phyloP scores from a whole-genome alignment of 2,888 invertebrate species.

The Heliconius cydno region DNA sequence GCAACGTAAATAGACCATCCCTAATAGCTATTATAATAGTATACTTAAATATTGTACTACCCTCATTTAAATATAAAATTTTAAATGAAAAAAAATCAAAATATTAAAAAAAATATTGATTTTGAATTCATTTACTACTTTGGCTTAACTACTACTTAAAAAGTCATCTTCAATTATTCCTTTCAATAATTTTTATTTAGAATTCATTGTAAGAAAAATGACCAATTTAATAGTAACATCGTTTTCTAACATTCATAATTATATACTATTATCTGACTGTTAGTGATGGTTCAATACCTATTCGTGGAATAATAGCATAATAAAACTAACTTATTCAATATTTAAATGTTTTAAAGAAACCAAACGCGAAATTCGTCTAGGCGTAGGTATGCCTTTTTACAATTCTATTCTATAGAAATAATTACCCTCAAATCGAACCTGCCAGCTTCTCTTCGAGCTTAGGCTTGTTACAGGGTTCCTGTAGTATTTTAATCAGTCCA shows the following conservation, averaged over 20 bases:
- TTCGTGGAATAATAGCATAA: not conserved
- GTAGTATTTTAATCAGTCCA: constrained; percentile 40
- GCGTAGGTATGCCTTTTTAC: not conserved
- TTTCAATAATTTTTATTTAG: not conserved
- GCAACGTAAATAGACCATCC: not conserved
- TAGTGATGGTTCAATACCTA: not conserved
- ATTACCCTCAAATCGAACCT: constrained; percentile 17
- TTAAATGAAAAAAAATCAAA: too few species aligned
- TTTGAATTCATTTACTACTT: not conserved
- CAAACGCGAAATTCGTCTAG: not conserved
- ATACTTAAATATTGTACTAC: not conserved
- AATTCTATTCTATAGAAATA: not conserved
- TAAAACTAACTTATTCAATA: not conserved
- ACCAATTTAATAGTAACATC: constrained; percentile 34
- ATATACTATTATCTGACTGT: not conserved
- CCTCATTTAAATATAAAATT: too few species aligned
- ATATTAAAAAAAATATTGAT: too few species aligned
- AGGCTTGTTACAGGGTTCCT: constrained; percentile 44
- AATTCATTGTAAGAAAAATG: constrained; percentile 29
- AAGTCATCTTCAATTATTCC: not conserved
- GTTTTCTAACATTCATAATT: not conserved
- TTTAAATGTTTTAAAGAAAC: not conserved
- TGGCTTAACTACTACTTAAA: not conserved
- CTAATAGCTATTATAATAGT: not conserved
- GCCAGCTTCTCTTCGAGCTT: constrained; percentile 45